Base-by-base conservation (phyloP, 30 jellyfish, hydroid and myxozoan species). In the Turritopsis dohrnii region DNA sequence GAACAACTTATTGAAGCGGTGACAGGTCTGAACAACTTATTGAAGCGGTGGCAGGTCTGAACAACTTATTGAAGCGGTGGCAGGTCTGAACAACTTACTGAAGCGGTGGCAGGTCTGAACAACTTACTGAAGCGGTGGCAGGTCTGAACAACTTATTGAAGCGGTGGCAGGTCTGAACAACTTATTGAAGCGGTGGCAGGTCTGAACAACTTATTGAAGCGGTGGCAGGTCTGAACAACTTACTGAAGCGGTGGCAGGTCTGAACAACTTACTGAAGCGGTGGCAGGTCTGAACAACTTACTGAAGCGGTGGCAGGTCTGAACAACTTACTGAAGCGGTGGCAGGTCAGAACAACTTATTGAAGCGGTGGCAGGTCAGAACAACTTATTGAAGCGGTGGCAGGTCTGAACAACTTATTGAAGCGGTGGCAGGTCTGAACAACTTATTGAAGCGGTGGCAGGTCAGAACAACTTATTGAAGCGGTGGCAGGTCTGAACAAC, bases 281-380 rank as follows among this genome's bases (percentile, higher is more conserved):
- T 91, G 26, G 96, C 97, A 18, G 97, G 97, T 24, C 97, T 86
- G 81, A n/a, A n/a, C n/a, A n/a, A n/a, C n/a, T 79, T 87, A 94
- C 99, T 1, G 99, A 85, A 22, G 96, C 96, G 30, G 96, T 91
- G 26, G 96, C 97, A 18, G 97, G 97, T 24, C 97, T 86, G 81
- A n/a, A n/a, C n/a, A n/a, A n/a, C n/a, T 79, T 87, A 94, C 99
- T 1, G 99, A 85, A 22, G 96, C 96, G 30, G 96, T 91, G 26
- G 96, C 97, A 18, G 97, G 97, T 24, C 97, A n/a, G n/a, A n/a
- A n/a, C n/a, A n/a, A n/a, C n/a, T 79, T 87, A 94, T 97, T 1
- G 99, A 85, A 22, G 96, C 96, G 30, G 96, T 91, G 26, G 96
- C 97, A 18, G 97, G 97, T 24, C 97, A n/a, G n/a, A n/a, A n/a